Base-by-base conservation (phyloP, 2,797 vertebrate genomes). In the Urosaurus nigricauda region DNA sequence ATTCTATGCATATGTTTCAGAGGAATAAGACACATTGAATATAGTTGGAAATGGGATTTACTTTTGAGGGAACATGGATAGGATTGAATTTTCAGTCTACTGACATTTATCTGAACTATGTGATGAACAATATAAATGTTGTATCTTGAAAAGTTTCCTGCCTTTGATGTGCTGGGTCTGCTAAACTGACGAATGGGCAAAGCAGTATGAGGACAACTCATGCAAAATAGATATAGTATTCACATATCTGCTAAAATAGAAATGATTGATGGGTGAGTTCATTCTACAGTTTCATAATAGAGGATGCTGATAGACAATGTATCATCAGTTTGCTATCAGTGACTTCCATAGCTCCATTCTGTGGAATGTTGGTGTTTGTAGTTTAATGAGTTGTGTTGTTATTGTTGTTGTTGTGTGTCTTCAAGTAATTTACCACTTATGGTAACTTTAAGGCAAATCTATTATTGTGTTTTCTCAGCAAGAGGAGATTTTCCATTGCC, bases 201-300 rank as follows among this genome's bases (percentile, higher is more conserved):
- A 35, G 37, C 87, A 82, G 79, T 92, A 73, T 90, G 85, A 87
- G 93, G 93, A 92, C 53, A 63, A 40, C 17, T 85, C 29, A 43
- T 40, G 58, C 56, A 58, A 43, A 60, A n/a, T 85, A 37, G 56
- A 60, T 43, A 43, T 17, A 43, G 85, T 85, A 89, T 94, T 94
- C 91, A 90, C 89, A 92, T 89, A 89, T 79, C 90, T n/a, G 8
- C 89, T 93, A 92, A 94, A 94, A 95, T 93, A 83, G 93, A 90
- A 92, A 85, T 93, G 71, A 79, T 70, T 26, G 37, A 90, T 90
- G 92, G 90, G 90, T 93, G 86, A 63, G 77, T 71, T 84, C 43
- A 84, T 24, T 21, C 82, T 84, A 47, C 32, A 65, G 16, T 24
- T 47, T 43, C 29, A 83, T 83, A 26, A 32, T 53, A 9, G 51